Evolutionary conservation across 2,888 invertebrate genomes (phyloP).

Genomic region (Norana najaformis): DNA sequence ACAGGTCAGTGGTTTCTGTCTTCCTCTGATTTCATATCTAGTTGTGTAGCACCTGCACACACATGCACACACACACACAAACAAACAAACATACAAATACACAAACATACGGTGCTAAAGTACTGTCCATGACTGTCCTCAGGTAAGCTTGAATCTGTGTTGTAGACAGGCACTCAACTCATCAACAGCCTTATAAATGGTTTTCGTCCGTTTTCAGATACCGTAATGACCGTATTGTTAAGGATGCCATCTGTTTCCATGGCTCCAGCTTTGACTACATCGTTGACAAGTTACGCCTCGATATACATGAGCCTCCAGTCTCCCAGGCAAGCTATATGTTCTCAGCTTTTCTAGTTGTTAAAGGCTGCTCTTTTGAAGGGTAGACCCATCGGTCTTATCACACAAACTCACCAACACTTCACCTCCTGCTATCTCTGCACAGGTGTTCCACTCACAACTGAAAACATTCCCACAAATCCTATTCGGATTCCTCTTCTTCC

Average conservation of each 20-base stretch:
- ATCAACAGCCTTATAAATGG: not conserved
- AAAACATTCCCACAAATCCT: too few species aligned
- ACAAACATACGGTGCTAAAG: not conserved
- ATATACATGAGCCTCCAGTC: slow-evolving; percentile 96
- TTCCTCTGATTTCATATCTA: too few species aligned
- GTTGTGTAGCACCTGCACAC: too few species aligned
- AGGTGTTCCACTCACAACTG: too few species aligned
- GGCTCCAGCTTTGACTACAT: slow-evolving; percentile 88
- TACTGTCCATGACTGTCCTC: not conserved
- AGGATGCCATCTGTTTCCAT: slow-evolving; percentile 96
- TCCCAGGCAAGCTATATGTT: slow-evolving; percentile 73
- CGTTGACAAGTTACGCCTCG: slow-evolving; percentile 87
- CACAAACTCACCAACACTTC: too few species aligned
- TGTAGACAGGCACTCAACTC: not conserved
- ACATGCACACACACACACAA: not conserved
- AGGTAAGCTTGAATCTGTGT: not conserved
- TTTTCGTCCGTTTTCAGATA: slow-evolving; percentile 33
- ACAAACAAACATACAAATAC: not conserved
- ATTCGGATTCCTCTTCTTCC: too few species aligned
- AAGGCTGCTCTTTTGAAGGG: not conserved
- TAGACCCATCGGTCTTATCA: not conserved
- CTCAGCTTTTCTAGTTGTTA: not conserved
- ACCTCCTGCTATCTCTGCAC: too few species aligned
- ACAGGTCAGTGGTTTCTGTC: too few species aligned
- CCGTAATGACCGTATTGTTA: slow-evolving; percentile 81